Conservation (phyloP, 2,888 invertebrate species). For the Eristalinus sepulchralis region DNA sequence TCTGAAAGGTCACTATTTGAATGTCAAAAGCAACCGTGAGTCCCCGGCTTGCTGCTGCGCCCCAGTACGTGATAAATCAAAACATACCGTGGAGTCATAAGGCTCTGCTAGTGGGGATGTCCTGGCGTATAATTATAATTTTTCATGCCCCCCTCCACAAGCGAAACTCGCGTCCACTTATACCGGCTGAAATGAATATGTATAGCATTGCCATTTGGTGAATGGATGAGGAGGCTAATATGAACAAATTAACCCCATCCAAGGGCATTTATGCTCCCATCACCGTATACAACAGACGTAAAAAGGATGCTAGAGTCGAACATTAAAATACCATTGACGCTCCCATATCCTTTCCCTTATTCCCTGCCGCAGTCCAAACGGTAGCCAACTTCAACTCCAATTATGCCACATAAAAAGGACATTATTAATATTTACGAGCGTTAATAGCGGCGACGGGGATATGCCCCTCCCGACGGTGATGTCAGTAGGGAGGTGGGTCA, state of each 20-base stretch:
- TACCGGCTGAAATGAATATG: not conserved
- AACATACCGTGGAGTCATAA: not conserved
- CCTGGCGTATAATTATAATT: slow-evolving; percentile 27
- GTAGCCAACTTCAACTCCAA: slow-evolving; percentile 45
- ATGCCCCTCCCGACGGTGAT: slow-evolving; percentile 10
- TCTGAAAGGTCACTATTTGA: slow-evolving; percentile 28
- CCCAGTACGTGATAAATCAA: slow-evolving; percentile 28
- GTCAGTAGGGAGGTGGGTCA: not conserved
- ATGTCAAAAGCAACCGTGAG: slow-evolving; percentile 7
- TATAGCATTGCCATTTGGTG: not conserved
- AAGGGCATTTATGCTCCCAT: slow-evolving; percentile 52
- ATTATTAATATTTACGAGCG: slow-evolving; percentile 69
- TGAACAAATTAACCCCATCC: slow-evolving; percentile 51
- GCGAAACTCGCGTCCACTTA: not conserved
- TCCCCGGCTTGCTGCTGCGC: slow-evolving; percentile 14
- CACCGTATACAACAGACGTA: slow-evolving; percentile 45
- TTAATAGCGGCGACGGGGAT: slow-evolving; percentile 49
- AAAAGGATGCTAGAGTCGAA: slow-evolving; percentile 31
- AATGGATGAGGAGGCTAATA: slow-evolving; percentile 30
- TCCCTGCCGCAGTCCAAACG: not conserved
- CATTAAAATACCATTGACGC: slow-evolving; percentile 49
- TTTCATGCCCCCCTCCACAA: slow-evolving; percentile 5
- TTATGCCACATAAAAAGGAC: slow-evolving; percentile 64
- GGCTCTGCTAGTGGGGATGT: not conserved
- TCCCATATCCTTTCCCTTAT: not conserved